These are phyloP conservation scores for Copsychus sechellarum DNA, from an alignment of 2,113 vertebrate genomes.

Conservation along the genomic window DNA sequence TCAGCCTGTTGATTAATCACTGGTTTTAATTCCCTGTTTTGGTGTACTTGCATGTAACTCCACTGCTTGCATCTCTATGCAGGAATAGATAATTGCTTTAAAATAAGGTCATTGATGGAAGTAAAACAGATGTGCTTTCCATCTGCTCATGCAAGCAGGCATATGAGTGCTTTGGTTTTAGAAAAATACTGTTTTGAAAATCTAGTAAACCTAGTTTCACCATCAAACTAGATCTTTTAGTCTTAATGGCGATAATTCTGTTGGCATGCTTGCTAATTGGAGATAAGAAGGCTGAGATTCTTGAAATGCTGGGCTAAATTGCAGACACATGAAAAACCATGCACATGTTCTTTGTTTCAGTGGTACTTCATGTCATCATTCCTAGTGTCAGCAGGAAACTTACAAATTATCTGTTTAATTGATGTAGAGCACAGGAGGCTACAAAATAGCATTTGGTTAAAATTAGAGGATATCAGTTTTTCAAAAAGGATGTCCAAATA, in stretches of 20 bases:
- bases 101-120: not conserved
- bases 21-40: not conserved
- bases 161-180: not conserved
- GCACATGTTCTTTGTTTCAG: not conserved
- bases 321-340: not conserved
- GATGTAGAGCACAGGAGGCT: not conserved
- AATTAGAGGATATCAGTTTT: not conserved
- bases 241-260: not conserved
- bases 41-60: not conserved
- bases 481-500: not conserved
- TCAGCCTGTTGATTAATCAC: not conserved
- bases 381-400: not conserved
- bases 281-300: not conserved
- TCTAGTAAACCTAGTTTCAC: not conserved
- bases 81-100: slow-evolving; percentile 22
- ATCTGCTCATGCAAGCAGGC: not conserved
- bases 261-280: not conserved
- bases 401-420: not conserved
- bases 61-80: not conserved
- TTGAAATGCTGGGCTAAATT: not conserved
- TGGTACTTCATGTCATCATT: not conserved
- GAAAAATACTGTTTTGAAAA: not conserved
- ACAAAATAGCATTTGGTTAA: not conserved
- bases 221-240: not conserved
- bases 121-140: not conserved